phyloP scores from a whole-genome alignment of 2,888 invertebrate genomes.

The Nomada flava region DNA sequence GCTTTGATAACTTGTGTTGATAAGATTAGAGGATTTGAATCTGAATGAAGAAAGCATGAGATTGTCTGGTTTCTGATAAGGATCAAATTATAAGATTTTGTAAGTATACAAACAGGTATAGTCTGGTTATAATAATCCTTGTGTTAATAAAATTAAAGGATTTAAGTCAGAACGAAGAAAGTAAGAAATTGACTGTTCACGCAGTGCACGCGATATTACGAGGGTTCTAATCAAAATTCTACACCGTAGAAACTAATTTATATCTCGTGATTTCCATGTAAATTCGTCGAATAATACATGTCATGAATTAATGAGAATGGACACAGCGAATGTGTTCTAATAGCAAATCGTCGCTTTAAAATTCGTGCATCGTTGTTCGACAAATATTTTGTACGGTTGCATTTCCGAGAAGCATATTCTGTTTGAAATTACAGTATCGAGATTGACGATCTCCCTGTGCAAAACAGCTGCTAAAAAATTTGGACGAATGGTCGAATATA shows the following conservation, averaged over 20 bases:
- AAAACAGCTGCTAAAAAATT: background rate
- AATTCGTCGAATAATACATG: background rate
- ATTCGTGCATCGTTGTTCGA: background rate
- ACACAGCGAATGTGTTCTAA: background rate
- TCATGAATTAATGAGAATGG: background rate
- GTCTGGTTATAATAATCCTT: too few relatives aligned
- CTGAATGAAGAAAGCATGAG: background rate
- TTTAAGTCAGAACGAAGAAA: background rate
- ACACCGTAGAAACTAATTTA: background rate
- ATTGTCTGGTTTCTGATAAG: too few relatives aligned
- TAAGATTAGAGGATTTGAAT: too few relatives aligned
- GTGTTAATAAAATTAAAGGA: background rate
- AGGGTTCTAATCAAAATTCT: background rate
- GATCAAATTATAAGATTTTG: too few relatives aligned
- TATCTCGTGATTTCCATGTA: background rate
- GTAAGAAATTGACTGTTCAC: background rate
- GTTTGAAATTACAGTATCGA: background rate
- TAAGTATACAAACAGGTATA: too few relatives aligned
- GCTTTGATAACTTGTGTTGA: too few relatives aligned
- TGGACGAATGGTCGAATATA: constrained; percentile 18
- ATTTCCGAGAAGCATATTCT: background rate
- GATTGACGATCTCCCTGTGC: constrained; percentile 13
- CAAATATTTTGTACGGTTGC: background rate
- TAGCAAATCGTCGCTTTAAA: background rate
- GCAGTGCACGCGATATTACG: too few relatives aligned